Evolutionary conservation across 2,113 vertebrate genomes (phyloP), one percentile per base, ranked within the genome.

Genomic region (Dasyornis broadbenti): DNA sequence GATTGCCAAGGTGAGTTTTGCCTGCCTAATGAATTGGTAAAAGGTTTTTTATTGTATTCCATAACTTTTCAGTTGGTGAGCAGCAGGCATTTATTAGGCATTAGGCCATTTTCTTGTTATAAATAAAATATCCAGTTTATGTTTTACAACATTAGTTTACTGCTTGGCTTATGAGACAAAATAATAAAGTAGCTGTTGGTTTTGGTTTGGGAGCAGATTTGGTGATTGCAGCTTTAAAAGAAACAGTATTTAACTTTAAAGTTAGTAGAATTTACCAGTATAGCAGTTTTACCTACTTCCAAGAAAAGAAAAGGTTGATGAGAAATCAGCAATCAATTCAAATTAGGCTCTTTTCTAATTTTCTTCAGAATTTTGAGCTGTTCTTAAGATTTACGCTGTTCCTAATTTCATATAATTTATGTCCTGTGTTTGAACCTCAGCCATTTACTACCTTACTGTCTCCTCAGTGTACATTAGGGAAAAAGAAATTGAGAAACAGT

Each of bases 1-100:
- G 10, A 10, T 20, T 78, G 44, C 60, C 69, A 91, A 96, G 92
- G 92, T 87, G 94, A 73, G 54, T 70, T 77, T 94, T 94, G 90
- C 56, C 66, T 42, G 81, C 80, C 76, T 89, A 81, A 85, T 92
- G 68, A 93, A 90, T 95, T 94, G 52, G 35, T 90, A 40, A 65
- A 95, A 89, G 53, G 68, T 64, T 40, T 95, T 95, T 95, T 89
- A 79, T 79, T 69, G 9, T 14, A 30, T 79, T 76, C 40, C 1
- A 3, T 69, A 82, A 94, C 61, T 87, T 94, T 72, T 71, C 65
- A 17, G 31, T 49, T 61, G 15, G 40, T 65, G 54, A 80, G 52
- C n/a, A 87, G 57, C 14, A 57, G 39, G 50, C 54, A 13, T 94
- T 91, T 26, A 14, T 82, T 72, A 82, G 52, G 35, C 35, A 26